Conservation (phyloP, 1,140 invertebrate genomes). For the Pachypeltis micranthus region DNA sequence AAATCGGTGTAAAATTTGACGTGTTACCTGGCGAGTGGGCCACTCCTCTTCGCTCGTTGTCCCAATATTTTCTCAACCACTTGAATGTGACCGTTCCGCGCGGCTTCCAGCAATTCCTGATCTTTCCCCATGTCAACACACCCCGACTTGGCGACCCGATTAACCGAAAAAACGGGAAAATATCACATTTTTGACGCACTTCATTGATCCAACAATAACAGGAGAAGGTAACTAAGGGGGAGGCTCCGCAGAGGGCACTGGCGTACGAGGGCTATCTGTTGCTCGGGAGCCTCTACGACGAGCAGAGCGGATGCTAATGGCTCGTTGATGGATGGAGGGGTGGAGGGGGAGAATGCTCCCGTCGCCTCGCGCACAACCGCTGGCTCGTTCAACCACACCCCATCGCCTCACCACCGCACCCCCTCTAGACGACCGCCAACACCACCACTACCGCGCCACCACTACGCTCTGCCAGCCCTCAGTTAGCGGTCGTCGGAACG, state of each 20-base stretch:
- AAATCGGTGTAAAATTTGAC: not conserved
- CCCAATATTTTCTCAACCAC: slow-evolving; percentile 83
- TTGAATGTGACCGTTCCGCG: slow-evolving; percentile 75
- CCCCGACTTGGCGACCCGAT: not conserved
- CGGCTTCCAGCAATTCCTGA: slow-evolving; percentile 89
- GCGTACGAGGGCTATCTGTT: slow-evolving; percentile 4
- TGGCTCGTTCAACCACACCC: no score
- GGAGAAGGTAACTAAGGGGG: slow-evolving; percentile 37
- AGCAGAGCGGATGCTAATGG: not conserved
- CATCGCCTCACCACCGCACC: no score
- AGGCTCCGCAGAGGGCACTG: not conserved
- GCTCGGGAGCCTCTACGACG: not conserved
- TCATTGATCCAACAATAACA: slow-evolving; percentile 64
- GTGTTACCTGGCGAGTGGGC: slow-evolving; percentile 80
- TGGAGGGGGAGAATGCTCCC: no score
- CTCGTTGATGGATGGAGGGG: no score
- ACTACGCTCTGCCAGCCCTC: no score
- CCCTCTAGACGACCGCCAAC: no score
- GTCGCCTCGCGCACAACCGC: no score
- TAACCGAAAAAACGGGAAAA: not conserved
- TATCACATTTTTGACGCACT: slow-evolving; percentile 36
- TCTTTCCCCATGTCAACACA: slow-evolving; percentile 78
- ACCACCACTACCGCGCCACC: no score
- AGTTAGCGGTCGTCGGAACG: no score
- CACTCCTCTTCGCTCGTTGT: slow-evolving; percentile 79